A percentile compares a stretch with the other conserved stretches of the same genome.
These are phyloP conservation scores for Pseudobourletiella spinata DNA, from an alignment of 1,140 invertebrate species.

Conservation along the genomic window DNA sequence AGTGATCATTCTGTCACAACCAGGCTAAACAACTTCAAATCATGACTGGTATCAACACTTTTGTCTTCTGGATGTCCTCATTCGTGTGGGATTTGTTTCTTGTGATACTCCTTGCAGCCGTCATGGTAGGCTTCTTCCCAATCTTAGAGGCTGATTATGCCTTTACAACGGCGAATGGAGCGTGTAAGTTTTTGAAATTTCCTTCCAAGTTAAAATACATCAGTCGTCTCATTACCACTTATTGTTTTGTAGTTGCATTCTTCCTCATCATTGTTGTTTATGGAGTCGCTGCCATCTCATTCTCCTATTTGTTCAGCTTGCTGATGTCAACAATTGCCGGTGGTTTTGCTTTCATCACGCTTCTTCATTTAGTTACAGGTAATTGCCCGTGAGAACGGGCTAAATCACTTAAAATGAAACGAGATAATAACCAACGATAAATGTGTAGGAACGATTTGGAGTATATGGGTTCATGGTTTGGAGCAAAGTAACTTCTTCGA, in stretches of 20 bases:
- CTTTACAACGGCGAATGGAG: conserved; percentile 13
- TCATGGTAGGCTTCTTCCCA: conserved; percentile 26
- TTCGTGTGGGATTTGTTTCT: conserved; percentile 63
- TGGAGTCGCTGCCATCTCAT: conserved; percentile 25
- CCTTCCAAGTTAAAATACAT: conserved; percentile 1
- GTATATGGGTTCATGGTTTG: conserved; percentile 19
- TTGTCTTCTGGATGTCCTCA: conserved; percentile 59
- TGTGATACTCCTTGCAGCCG: conserved; percentile 49
- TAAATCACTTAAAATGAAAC: no score
- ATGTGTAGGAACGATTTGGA: conserved; percentile 19
- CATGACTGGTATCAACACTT: conserved; percentile 63
- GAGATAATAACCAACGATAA: no score
- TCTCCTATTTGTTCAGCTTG: conserved; percentile 30
- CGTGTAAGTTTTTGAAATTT: conserved; percentile 35
- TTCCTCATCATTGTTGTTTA: conserved; percentile 28
- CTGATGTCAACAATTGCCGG: conserved; percentile 5
- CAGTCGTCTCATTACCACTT: neutral
- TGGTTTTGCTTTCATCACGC: conserved; percentile 23
- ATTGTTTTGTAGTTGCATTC: conserved; percentile 7
- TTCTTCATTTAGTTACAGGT: conserved; percentile 21
- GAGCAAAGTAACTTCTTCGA: conserved; percentile 6
- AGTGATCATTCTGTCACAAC: no score
- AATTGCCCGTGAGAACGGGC: no score
- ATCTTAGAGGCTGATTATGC: conserved; percentile 18
- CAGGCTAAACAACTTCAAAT: conserved; percentile 60